These are phyloP conservation scores for Silurus lanzhouensis DNA, from an alignment of 2,797 vertebrate genomes.

Conservation along the genomic window DNA sequence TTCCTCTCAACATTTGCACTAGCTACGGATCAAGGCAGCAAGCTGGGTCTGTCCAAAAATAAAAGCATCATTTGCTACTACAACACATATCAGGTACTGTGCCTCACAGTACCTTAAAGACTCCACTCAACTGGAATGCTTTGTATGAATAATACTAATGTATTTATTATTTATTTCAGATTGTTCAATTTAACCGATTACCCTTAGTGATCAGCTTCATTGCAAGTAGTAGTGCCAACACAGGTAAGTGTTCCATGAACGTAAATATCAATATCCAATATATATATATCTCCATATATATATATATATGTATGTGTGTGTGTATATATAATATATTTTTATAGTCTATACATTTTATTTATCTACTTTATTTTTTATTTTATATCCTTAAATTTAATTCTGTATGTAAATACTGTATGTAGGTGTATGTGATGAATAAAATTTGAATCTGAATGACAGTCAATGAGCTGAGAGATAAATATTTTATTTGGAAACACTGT, in stretches of 20 bases:
- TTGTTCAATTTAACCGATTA: slow-evolving; percentile 92
- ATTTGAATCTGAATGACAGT: background rate
- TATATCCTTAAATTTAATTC: too few relatives aligned
- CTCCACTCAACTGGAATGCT: background rate
- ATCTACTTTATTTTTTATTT: too few relatives aligned
- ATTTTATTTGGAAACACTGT: slow-evolving; percentile 15
- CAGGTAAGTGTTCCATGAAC: slow-evolving; percentile 74
- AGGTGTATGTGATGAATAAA: too few relatives aligned
- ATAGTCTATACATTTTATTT: too few relatives aligned
- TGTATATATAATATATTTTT: too few relatives aligned
- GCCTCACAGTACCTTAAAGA: background rate
- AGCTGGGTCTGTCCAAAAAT: slow-evolving; percentile 96
- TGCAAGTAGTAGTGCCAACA: slow-evolving; percentile 92
- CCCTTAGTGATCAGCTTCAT: slow-evolving; percentile 98
- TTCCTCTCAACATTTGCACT: slow-evolving; percentile 95
- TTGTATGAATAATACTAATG: background rate
- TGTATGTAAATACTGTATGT: too few relatives aligned
- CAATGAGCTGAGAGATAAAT: background rate
- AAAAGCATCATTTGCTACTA: slow-evolving; percentile 99
- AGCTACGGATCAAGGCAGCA: slow-evolving; percentile 97
- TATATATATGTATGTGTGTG: too few relatives aligned
- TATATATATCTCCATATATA: too few relatives aligned
- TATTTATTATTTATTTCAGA: slow-evolving; percentile 65
- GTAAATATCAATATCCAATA: background rate
- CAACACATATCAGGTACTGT: slow-evolving; percentile 83